phyloP scores from a whole-genome alignment of 2,797 vertebrate species.

The Cuniculus paca region DNA sequence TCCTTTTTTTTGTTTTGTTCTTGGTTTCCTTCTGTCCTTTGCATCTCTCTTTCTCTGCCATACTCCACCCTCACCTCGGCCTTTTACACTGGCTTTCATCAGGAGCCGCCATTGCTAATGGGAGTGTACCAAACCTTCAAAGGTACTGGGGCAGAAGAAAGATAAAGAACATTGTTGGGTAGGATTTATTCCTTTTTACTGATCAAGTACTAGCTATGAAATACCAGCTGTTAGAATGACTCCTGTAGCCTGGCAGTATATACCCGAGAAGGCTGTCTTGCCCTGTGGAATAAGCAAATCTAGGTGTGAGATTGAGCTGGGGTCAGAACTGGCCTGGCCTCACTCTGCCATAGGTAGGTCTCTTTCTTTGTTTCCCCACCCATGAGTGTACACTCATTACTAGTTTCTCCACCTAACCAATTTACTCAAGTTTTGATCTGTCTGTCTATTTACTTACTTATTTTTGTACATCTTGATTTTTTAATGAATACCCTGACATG shows the following conservation, averaged over 20 bases:
- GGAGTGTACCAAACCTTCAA: not conserved
- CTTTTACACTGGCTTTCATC: not conserved
- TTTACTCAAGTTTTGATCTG: slow-evolving; percentile 7
- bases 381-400: not conserved
- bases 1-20: not conserved
- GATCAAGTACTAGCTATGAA: not conserved
- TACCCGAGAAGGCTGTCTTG: not conserved
- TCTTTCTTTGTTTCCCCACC: not conserved
- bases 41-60: not conserved
- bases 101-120: not conserved
- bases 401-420: not conserved
- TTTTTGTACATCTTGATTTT: not conserved
- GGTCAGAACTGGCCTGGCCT: not conserved
- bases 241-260: not conserved
- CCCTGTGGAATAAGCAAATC: not conserved
- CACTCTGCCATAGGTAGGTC: not conserved
- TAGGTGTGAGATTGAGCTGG: not conserved
- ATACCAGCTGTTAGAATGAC: not conserved
- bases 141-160: not conserved
- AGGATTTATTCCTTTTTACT: not conserved
- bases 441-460: not conserved
- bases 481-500: not conserved
- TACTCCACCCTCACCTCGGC: too few species aligned
- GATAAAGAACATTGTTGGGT: not conserved
- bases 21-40: not conserved